These are phyloP conservation scores for Cirrhinus molitorella DNA, from an alignment of 2,797 vertebrate genomes.

Conservation along the genomic window DNA sequence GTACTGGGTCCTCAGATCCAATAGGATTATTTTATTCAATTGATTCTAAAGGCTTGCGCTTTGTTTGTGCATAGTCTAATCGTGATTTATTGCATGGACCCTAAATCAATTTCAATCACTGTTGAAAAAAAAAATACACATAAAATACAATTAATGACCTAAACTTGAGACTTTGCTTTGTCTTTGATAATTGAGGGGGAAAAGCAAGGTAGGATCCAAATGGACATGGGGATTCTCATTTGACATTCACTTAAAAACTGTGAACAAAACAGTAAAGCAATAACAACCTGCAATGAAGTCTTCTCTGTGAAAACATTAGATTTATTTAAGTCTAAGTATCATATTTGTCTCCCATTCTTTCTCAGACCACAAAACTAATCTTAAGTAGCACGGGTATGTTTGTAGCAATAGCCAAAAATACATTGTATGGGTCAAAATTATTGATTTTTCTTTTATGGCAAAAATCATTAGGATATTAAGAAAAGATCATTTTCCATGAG, in stretches of 20 bases:
- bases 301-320: neutral
- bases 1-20: constrained; percentile 25
- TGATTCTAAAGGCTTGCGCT: constrained; percentile 60
- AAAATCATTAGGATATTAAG: no score
- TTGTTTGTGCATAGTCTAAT: constrained; percentile 62
- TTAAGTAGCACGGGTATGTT: no score
- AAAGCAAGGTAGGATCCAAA: constrained; percentile 41
- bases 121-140: constrained; percentile 55
- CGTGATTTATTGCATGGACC: constrained; percentile 59
- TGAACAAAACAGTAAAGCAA: neutral
- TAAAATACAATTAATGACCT: constrained; percentile 62
- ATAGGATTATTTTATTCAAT: constrained; percentile 59
- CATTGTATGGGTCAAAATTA: no score
- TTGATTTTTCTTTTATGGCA: no score
- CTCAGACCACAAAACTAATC: no score
- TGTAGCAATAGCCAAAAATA: no score
- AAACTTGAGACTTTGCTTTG: constrained; percentile 51
- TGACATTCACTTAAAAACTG: constrained; percentile 5
- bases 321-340: neutral
- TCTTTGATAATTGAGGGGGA: constrained; percentile 53
- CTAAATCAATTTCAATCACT: constrained; percentile 62
- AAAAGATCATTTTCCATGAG: no score
- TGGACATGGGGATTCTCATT: constrained; percentile 6
- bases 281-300: neutral
- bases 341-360: no score